Evolutionary conservation across 2,113 vertebrate genomes (phyloP), one percentile per base, ranked within the genome.

Genomic region (Oreochromis niloticus): DNA sequence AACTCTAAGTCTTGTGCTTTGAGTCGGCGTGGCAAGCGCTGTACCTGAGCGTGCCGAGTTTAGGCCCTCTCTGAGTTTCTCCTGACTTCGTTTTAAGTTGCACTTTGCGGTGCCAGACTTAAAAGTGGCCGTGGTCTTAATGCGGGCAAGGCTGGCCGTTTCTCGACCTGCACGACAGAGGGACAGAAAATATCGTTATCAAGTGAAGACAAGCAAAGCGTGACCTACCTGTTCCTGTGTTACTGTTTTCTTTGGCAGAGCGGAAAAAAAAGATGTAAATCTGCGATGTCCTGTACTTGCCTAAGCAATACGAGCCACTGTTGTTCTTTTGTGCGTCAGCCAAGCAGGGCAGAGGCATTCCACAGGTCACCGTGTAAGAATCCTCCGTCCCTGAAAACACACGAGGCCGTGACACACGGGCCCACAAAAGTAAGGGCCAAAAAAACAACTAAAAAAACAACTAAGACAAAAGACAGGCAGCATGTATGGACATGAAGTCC

Each of bases 91-190:
- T 95, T 97, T 98, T 94, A 99, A 96, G 94, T 97, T 97, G 97
- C 98, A 99, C 95, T 97, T 98, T 87, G 97, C 95, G 81, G 97
- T 96, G 92, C 96, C 97, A 90, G 98, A 96, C 91, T 97, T 98
- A 96, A 99, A 98, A 27, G 97, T 98, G 92, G 98, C 95, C 1
- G 97, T 98, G 95, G 98, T 97, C 95, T 97, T 98, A 95, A 99
- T 89, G 92, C 96, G 96, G 78, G 96, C 91, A 84, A 95, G 92
- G 92, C 96, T 95, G 95, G 87, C 59, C 46, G 68, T 86, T 84
- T 95, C 96, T 84, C 91, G 82, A 80, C 96, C 95, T 96, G 93
- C 84, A 92, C 95, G 87, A 96, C 16, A 95, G 96, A 92, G n/a
- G 17, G 52, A 91, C 5, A 66, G 27, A 85, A 89, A 85, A 59